Evolutionary conservation across 2,888 invertebrate species (phyloP).

Genomic region (Steromphala cineraria): DNA sequence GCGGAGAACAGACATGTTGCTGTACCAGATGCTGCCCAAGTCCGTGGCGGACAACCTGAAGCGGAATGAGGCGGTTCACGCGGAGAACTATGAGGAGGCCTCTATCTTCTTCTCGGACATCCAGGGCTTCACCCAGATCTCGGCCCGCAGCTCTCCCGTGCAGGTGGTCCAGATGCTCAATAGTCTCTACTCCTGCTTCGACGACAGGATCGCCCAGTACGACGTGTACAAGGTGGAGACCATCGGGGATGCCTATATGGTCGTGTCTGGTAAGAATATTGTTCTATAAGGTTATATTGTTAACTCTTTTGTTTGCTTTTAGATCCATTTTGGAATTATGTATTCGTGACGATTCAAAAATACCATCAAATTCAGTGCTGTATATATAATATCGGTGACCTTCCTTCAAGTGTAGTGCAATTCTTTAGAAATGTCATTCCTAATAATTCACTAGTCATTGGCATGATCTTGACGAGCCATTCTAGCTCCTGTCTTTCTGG

Average conservation of each 20-base stretch:
- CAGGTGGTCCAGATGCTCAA: slow-evolving; percentile 63
- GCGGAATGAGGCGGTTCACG: slow-evolving; percentile 47
- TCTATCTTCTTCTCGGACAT: slow-evolving; percentile 57
- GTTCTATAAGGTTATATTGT: background rate
- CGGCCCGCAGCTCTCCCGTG: slow-evolving; percentile 51
- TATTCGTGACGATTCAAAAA: too few species aligned
- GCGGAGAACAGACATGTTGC: slow-evolving; percentile 51
- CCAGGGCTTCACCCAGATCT: slow-evolving; percentile 54
- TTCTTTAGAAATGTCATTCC: too few species aligned
- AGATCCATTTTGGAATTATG: too few species aligned
- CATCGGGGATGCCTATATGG: slow-evolving; percentile 53
- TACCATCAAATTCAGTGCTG: too few species aligned
- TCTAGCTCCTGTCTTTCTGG: too few species aligned
- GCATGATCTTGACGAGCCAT: too few species aligned
- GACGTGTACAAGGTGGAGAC: slow-evolving; percentile 64
- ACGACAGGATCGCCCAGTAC: slow-evolving; percentile 53
- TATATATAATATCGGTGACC: too few species aligned
- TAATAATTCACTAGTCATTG: too few species aligned
- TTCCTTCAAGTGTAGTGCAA: too few species aligned
- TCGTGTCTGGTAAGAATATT: slow-evolving; percentile 59
- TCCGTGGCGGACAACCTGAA: slow-evolving; percentile 52
- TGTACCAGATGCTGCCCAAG: slow-evolving; percentile 56
- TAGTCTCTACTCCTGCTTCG: slow-evolving; percentile 55
- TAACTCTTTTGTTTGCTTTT: too few species aligned
- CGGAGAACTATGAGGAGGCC: slow-evolving; percentile 51